These are phyloP conservation scores for Xyrichtys novacula DNA, from an alignment of 2,797 vertebrate genomes.

Conservation along the genomic window DNA sequence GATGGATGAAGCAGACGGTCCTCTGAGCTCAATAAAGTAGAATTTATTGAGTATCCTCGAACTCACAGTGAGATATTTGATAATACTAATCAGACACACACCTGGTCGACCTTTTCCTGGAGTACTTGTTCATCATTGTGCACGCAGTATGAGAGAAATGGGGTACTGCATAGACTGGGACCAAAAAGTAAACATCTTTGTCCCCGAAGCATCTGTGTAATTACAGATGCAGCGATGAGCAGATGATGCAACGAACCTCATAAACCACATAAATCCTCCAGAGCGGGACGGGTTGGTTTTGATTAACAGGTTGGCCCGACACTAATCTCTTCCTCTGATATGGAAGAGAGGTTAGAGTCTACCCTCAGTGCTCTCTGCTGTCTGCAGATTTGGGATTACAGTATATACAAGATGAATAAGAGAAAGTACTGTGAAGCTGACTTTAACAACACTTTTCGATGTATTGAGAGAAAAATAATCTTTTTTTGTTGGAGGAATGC, in stretches of 20 bases:
- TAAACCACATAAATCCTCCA: conserved; percentile 51
- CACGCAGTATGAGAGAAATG: background rate
- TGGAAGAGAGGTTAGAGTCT: conserved; percentile 14
- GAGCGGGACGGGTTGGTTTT: conserved; percentile 41
- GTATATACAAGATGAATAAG: background rate
- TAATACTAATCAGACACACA: no score
- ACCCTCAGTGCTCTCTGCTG: background rate
- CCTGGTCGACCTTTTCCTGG: background rate
- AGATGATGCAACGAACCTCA: conserved; percentile 48
- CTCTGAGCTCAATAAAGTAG: background rate
- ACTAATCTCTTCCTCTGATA: conserved; percentile 59
- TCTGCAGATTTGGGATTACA: no score
- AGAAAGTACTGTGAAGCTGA: background rate
- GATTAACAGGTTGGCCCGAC: conserved; percentile 61
- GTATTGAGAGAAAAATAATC: no score
- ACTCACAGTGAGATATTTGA: no score
- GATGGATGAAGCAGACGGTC: conserved; percentile 35
- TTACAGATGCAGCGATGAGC: conserved; percentile 10
- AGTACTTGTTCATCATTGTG: background rate
- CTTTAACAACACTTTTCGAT: no score
- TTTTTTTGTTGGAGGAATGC: no score
- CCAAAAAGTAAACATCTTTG: background rate
- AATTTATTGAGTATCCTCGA: no score
- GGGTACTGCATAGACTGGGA: background rate
- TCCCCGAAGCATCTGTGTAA: background rate